Evolutionary conservation across 2,113 vertebrate genomes (phyloP), one percentile per base, ranked within the genome.

Genomic region (Lonchura striata): DNA sequence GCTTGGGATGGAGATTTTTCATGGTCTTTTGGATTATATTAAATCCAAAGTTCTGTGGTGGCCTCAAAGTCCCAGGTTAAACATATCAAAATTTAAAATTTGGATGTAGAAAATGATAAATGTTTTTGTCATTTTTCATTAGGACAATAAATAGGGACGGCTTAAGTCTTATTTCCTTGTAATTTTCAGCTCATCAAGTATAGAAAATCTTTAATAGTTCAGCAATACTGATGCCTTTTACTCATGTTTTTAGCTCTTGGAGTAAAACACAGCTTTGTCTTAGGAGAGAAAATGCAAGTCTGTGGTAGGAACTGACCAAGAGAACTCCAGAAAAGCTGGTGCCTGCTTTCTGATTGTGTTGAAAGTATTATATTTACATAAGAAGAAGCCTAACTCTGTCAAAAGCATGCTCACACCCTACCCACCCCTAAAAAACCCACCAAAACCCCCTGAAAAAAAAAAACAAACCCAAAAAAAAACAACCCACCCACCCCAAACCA

Each of bases 391-490:
- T 39, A 56, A 42, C 6, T 64, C 30, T 69, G 37, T 7, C 15
- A 82, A 61, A 77, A 47, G 4, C 19, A 60, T n/a, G 7, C 2
- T 13, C 5, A 0, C 6, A 13, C 0, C 3, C 6, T n/a, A 5
- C 10, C 4, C 10, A 15, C 5, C 1, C 22, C 7, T 22, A 5
- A 54, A 30, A 46, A 30, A 1, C 5, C 6, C 6, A 37, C 16
- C n/a, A 14, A 71, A 22, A 13, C 0, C 2, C 3, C 7, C 28
- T 28, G 39, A 24, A 5, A 60, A 74, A 41, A 41, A 41, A 41
- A 41, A 41, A 41, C 10, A 39, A 39, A 39, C n/a, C n/a, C n/a
- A n/a, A n/a, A n/a, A n/a, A n/a, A n/a, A n/a, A n/a, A n/a, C n/a
- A n/a, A n/a, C n/a, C n/a, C n/a, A n/a, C n/a, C n/a, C n/a, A n/a